Percentiles rank a stretch among this genome's conserved stretches.
These are phyloP conservation scores for Clistopyga incitator DNA, from an alignment of 2,888 invertebrate genomes.

Conservation along the genomic window DNA sequence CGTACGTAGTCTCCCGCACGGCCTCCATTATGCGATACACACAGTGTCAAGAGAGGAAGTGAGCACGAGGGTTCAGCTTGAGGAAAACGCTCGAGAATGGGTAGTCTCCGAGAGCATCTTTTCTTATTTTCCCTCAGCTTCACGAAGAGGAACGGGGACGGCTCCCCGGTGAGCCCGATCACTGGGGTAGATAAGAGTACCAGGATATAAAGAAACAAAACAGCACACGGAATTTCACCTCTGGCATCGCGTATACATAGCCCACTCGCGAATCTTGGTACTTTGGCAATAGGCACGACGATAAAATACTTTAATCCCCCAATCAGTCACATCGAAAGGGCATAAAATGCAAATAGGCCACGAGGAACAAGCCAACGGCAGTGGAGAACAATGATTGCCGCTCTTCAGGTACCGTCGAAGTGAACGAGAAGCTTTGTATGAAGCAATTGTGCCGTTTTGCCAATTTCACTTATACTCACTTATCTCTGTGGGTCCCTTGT, in stretches of 20 bases:
- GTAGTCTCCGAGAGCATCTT: constrained; percentile 20
- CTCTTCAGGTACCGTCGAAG: background rate
- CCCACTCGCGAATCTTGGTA: background rate
- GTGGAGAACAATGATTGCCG: constrained; percentile 3
- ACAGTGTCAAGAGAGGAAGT: constrained; percentile 7
- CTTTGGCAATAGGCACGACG: background rate
- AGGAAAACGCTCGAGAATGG: constrained; percentile 16
- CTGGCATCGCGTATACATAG: background rate
- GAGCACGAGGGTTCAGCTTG: constrained; percentile 3
- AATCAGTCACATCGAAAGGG: background rate
- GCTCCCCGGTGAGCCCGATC: constrained; percentile 49
- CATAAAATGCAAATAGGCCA: background rate
- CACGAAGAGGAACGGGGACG: constrained; percentile 22
- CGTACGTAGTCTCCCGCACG: constrained; percentile 38
- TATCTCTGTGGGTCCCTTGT: constrained; percentile 3
- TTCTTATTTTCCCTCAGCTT: constrained; percentile 33
- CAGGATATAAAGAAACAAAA: constrained; percentile 35
- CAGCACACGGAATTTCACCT: background rate
- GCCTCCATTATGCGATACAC: constrained; percentile 28
- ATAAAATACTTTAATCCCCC: background rate
- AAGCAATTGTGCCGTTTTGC: constrained; percentile 30
- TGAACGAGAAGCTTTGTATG: background rate
- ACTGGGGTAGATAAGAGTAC: constrained; percentile 35
- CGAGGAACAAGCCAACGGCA: background rate
- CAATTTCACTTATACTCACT: constrained; percentile 32